Base-by-base conservation (phyloP, 1,140 invertebrate genomes). In the Aphidius gifuensis region DNA sequence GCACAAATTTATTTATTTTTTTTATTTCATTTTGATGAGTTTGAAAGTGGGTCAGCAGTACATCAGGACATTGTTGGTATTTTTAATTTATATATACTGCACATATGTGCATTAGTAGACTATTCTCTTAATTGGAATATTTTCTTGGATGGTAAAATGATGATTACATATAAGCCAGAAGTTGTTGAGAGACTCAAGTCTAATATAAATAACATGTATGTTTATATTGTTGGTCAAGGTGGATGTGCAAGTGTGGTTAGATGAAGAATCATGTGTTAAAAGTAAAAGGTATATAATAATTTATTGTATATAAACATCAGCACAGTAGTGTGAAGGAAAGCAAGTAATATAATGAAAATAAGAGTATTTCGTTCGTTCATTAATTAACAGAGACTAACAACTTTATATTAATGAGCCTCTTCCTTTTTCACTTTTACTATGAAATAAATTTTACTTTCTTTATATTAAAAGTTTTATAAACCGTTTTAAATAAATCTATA, bases 21-120 rank as follows among this genome's bases (percentile, higher is more conserved):
- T 32, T 32, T 32, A 32, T 3, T 32, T 0, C 23, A 32, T 32
- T 32, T 32, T 32, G 23, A 32, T 32, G 23, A 32, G 23, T 32
- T 62, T 57, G 69, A 75, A 77, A 75, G 71, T 71, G 68, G 77
- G 77, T 79, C 75, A 80, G 69, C 74, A 65, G 75, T 71, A 71
- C 76, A 63, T 1, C 23, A 32, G 2, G 4, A 32, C 23, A 23
- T 23, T 23, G 23, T 23, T 23, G 23, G 3, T 23, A 23, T 23
- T 23, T 23, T 46, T 39, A 48, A 60, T 9, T 64, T 56, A 63
- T 63, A 51, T 60, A 51, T n/a, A n/a, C n/a, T n/a, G n/a, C n/a
- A n/a, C n/a, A 16, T 16, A 16, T 16, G 16, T 16, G 16, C 16
- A 16, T 16, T 16, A 16, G 16, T 40, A 53, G 58, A 49, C 40